Percentiles rank a stretch among this genome's conserved stretches.
Evolutionary conservation across 1,140 invertebrate species (phyloP).

Genomic region (Drosophila bocki): DNA sequence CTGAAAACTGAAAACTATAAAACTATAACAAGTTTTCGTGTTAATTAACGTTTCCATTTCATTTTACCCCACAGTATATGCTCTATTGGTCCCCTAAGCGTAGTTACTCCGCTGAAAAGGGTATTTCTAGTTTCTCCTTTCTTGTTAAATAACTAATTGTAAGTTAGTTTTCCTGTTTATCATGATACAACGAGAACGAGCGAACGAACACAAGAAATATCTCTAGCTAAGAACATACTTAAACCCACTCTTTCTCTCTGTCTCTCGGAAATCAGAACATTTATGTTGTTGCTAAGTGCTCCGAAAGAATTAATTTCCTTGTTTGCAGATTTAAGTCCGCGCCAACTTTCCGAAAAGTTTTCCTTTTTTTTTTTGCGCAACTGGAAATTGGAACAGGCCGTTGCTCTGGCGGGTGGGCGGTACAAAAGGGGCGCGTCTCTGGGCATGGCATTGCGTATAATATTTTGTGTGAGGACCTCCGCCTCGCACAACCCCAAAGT

Average conservation of each 20-base stretch:
- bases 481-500: constrained; percentile 36
- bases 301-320: constrained; percentile 24
- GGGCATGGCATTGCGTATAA: constrained; percentile 20
- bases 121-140: constrained; percentile 14
- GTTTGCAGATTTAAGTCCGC: constrained; percentile 22
- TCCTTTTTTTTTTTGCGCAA: constrained; percentile 15
- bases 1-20: no score
- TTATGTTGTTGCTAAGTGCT: constrained; percentile 21
- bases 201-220: constrained; percentile 10
- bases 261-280: constrained; percentile 14
- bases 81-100: constrained; percentile 3
- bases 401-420: not conserved
- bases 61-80: not conserved
- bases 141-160: constrained; percentile 22
- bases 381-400: constrained; percentile 17
- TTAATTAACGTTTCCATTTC: not conserved
- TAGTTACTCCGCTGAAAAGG: not conserved
- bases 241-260: not conserved
- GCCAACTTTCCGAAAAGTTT: constrained; percentile 8
- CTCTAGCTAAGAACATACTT: constrained; percentile 7
- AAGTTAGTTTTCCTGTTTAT: constrained; percentile 21
- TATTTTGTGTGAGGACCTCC: constrained; percentile 14
- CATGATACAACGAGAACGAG: constrained; percentile 5
- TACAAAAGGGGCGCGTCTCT: not conserved
- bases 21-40: not conserved